Evolutionary conservation across 1,140 invertebrate genomes (phyloP).

Genomic region (Linepithema humile): DNA sequence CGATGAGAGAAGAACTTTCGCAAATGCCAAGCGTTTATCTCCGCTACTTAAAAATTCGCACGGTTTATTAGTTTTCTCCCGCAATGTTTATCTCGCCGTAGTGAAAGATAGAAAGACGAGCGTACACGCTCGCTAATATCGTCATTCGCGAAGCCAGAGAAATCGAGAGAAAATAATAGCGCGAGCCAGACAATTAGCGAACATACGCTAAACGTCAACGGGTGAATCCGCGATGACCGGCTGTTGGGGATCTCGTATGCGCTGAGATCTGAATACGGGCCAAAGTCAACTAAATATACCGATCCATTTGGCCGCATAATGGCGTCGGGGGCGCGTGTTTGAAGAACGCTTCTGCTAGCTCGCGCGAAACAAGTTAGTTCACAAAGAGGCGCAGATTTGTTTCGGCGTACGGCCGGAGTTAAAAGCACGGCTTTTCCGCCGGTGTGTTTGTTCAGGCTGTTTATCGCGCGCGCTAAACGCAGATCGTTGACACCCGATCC

Average conservation of each 20-base stretch:
- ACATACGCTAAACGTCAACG: slow-evolving; percentile 1
- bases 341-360: slow-evolving; percentile 33
- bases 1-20: background rate
- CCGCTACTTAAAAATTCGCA: background rate
- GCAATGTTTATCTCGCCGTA: too few relatives aligned
- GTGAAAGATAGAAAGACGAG: background rate
- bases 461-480: slow-evolving; percentile 37
- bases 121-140: background rate
- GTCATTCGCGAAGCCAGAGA: background rate
- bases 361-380: slow-evolving; percentile 42
- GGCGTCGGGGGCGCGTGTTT: slow-evolving; percentile 30
- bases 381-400: slow-evolving; percentile 52
- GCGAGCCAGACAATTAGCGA: slow-evolving; percentile 28
- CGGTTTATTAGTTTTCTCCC: background rate
- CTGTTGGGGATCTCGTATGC: background rate
- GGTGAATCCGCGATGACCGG: background rate
- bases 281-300: slow-evolving; percentile 58
- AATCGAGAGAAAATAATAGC: background rate
- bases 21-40: background rate
- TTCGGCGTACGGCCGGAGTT: slow-evolving; percentile 24
- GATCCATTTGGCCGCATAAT: slow-evolving; percentile 51
- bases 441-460: slow-evolving; percentile 50
- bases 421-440: slow-evolving; percentile 47
- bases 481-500: slow-evolving; percentile 51
- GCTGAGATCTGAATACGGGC: slow-evolving; percentile 37